These are phyloP conservation scores for Brenthis hecate DNA, from an alignment of 2,888 invertebrate genomes.

Conservation along the genomic window DNA sequence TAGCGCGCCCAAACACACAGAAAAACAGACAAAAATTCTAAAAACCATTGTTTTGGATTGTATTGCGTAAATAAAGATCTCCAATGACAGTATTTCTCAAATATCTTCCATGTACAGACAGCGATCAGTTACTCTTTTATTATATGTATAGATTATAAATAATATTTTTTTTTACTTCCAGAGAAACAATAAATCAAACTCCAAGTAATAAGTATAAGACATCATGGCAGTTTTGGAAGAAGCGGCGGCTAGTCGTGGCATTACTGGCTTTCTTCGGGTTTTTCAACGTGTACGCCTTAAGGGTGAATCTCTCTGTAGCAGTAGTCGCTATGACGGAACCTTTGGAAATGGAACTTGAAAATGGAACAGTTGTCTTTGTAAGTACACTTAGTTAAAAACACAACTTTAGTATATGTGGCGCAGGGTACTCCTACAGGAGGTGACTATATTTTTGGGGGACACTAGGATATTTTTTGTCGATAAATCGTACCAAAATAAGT, in stretches of 20 bases:
- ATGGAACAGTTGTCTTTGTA: conserved; percentile 84
- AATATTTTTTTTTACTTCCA: conserved; percentile 43
- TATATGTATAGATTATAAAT: too few relatives aligned
- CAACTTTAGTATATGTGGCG: not conserved
- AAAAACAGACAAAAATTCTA: too few relatives aligned
- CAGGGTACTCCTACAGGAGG: too few relatives aligned
- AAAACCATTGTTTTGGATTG: too few relatives aligned
- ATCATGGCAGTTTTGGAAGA: conserved; percentile 88
- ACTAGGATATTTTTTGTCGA: too few relatives aligned
- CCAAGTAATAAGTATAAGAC: conserved; percentile 43
- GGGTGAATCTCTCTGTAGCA: conserved; percentile 95
- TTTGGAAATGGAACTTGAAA: conserved; percentile 81
- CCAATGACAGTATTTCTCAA: too few relatives aligned
- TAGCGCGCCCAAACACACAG: too few relatives aligned
- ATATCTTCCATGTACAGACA: too few relatives aligned
- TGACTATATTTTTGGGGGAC: too few relatives aligned
- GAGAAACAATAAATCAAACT: conserved; percentile 61
- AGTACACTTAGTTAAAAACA: conserved; percentile 49
- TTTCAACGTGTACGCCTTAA: conserved; percentile 90
- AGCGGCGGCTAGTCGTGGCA: conserved; percentile 88
- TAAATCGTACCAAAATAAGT: too few relatives aligned
- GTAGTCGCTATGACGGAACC: conserved; percentile 96
- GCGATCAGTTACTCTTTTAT: too few relatives aligned
- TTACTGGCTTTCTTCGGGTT: conserved; percentile 91
- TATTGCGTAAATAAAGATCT: too few relatives aligned